A percentile compares a stretch with the other conserved stretches of the same genome.
Evolutionary conservation across 2,797 vertebrate species (phyloP).

Genomic region (Trachops cirrhosus): DNA sequence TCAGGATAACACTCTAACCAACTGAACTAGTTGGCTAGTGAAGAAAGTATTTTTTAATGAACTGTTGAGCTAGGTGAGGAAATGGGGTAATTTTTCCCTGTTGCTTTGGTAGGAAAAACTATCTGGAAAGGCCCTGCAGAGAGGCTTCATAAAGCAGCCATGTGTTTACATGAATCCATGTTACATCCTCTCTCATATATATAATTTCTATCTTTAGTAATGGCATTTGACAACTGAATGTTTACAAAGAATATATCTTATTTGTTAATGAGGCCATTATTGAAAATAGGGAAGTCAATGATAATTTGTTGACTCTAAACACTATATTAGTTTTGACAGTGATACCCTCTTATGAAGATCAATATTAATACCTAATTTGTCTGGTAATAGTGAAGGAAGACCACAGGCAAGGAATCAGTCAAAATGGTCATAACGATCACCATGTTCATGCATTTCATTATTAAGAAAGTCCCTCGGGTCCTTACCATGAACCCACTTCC

Average conservation of each 20-base stretch:
- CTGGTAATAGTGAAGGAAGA: slow-evolving; percentile 32
- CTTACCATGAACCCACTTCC: not conserved
- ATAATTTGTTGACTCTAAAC: not conserved
- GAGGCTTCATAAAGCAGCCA: not conserved
- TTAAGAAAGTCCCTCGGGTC: slow-evolving; percentile 3
- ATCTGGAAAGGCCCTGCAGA: not conserved
- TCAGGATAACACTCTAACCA: not conserved
- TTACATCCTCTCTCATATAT: slow-evolving; percentile 21
- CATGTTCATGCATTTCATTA: slow-evolving; percentile 9
- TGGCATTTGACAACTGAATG: not conserved
- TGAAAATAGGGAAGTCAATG: not conserved
- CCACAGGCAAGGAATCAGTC: not conserved
- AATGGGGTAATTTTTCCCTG: not conserved
- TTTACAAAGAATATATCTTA: slow-evolving; percentile 31
- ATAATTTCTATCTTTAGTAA: slow-evolving; percentile 48
- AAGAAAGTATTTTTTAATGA: not conserved
- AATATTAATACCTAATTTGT: slow-evolving; percentile 23
- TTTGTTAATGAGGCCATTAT: slow-evolving; percentile 40
- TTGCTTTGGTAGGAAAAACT: slow-evolving; percentile 22
- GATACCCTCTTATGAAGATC: slow-evolving; percentile 5
- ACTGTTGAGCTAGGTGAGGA: not conserved
- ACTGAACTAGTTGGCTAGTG: not conserved
- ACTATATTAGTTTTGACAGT: slow-evolving; percentile 30
- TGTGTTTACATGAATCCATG: slow-evolving; percentile 3
- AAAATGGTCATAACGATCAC: not conserved